Base-by-base conservation (phyloP, 2,888 invertebrate species). In the Gastracanthus pulcherrimus region DNA sequence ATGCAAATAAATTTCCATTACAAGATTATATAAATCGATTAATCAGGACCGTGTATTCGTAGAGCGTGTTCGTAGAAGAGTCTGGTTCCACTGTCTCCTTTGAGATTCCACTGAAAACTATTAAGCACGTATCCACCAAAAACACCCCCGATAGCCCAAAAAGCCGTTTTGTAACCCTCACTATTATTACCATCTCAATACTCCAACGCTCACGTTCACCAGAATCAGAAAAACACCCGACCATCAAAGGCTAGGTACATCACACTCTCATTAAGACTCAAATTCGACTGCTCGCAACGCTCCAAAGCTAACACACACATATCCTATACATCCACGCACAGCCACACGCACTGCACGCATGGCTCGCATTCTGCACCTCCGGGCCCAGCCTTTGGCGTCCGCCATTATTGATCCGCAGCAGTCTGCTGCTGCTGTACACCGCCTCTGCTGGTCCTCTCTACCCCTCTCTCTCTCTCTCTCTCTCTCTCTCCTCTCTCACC, bases 321-420 rank as follows among this genome's bases (percentile, higher is more conserved):
- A 41, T n/a, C n/a, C n/a, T 11, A 70, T 26, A n/a, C 51, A 19
- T 19, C 34, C 64, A 19, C 31, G 19, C 16, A 38, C 11, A 26
- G 36, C 2, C 13, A 36, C 13, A 6, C 5, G 16, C 19, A 23
- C 2, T 45, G 4, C 11, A 55, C 26, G 34, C 31, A 29, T 13
- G 45, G 23, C 1, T 19, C 16, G 62, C 23, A 45, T 34, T 16
- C 41, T 11, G 62, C 51, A 55, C 66, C 55, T 76, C 45, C 45
- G 34, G 31, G 23, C 51, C 60, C 34, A 36, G 67, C 58, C 45
- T 66, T 58, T 26, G 45, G 55, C 31, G 64, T 71, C 55, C 64
- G 36, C 51, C 69, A 80, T 75, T 80, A 80, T 80, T 80, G 80
- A 80, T 75, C 80, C 69, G 19, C 51, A 55, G 67, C 71, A 26